These are phyloP conservation scores for Xiphophorus couchianus DNA, from an alignment of 2,113 vertebrate genomes.

Conservation along the genomic window DNA sequence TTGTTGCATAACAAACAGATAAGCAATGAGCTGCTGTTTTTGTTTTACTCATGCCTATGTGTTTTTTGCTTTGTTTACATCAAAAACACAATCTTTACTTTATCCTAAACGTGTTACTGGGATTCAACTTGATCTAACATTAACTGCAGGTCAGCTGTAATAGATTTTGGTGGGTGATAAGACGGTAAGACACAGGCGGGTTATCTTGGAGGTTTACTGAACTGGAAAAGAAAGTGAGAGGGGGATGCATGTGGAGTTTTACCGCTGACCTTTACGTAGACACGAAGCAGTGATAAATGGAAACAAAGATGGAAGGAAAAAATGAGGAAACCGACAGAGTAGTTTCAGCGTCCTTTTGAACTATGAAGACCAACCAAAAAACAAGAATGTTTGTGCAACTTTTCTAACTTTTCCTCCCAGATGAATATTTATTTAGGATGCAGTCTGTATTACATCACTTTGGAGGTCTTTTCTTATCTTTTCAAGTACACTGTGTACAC, in stretches of 20 bases:
- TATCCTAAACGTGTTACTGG: neutral
- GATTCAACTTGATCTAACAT: neutral
- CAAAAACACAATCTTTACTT: neutral
- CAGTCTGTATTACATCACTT: constrained; percentile 49
- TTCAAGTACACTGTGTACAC: constrained; percentile 31
- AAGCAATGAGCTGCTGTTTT: neutral
- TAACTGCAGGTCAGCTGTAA: neutral
- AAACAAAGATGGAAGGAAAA: neutral
- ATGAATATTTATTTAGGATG: constrained; percentile 43
- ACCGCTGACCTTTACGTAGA: constrained; percentile 2
- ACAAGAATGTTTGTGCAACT: neutral
- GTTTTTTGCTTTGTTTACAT: neutral
- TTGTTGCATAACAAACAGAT: neutral
- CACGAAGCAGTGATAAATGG: neutral
- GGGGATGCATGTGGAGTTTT: neutral
- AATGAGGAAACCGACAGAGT: neutral
- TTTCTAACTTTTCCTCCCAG: constrained; percentile 12
- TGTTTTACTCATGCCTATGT: neutral
- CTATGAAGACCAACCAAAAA: constrained; percentile 3
- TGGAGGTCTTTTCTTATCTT: constrained; percentile 21
- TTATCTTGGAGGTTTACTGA: neutral
- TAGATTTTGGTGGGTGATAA: neutral
- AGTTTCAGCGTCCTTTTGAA: neutral
- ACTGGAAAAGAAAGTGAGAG: neutral
- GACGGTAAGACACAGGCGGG: neutral